Evolutionary conservation across 2,888 invertebrate species (phyloP).

Genomic region (Amphipyra tragopoginis): DNA sequence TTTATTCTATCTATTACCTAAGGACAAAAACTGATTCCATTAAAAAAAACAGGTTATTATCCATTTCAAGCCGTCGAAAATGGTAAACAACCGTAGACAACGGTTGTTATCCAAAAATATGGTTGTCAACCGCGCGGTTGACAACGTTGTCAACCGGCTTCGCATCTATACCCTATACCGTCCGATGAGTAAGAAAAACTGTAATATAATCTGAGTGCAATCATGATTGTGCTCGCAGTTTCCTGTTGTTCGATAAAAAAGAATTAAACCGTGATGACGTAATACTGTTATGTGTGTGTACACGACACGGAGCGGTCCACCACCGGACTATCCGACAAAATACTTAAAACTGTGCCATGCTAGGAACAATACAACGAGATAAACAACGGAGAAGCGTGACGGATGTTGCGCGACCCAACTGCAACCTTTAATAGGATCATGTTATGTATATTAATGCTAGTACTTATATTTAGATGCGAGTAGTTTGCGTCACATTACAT

Average conservation of each 20-base stretch:
- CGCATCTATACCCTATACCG: too few relatives aligned
- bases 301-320: neutral
- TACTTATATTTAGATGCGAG: neutral
- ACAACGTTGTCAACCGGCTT: too few relatives aligned
- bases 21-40: too few relatives aligned
- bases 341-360: neutral
- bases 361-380: neutral
- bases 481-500: neutral
- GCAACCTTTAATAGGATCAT: slow-evolving; percentile 9
- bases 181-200: slow-evolving; percentile 8
- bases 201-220: slow-evolving; percentile 2
- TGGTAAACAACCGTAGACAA: too few relatives aligned
- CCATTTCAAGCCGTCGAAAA: too few relatives aligned
- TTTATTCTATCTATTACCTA: too few relatives aligned
- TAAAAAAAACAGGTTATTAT: too few relatives aligned
- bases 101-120: too few relatives aligned
- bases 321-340: neutral
- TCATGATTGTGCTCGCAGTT: slow-evolving; percentile 1
- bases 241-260: slow-evolving; percentile 7
- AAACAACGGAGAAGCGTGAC: neutral
- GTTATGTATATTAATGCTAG: slow-evolving; percentile 19
- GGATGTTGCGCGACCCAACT: neutral
- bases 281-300: neutral
- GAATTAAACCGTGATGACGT: slow-evolving; percentile 9
- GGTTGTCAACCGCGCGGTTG: too few relatives aligned